These are phyloP conservation scores for Parazoanthus swiftii DNA, from an alignment of 92 coral and sea anemone species.

Conservation along the genomic window DNA sequence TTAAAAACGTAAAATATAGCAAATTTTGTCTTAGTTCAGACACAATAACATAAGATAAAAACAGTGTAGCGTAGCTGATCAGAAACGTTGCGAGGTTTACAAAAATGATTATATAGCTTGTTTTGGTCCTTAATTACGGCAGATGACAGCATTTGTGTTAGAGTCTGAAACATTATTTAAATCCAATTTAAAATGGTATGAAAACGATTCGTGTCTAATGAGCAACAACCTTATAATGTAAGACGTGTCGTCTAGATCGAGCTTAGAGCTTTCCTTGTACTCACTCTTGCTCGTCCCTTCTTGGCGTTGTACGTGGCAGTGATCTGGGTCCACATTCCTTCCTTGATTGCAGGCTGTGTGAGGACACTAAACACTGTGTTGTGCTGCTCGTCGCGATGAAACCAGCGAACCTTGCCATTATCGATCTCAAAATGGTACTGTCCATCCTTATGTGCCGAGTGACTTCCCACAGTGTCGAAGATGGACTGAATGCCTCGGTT, in stretches of 20 bases:
- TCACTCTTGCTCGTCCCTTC: conserved; percentile 85
- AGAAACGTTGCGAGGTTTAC: no score
- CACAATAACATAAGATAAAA: background rate
- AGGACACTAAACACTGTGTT: conserved; percentile 85
- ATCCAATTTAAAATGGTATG: no score
- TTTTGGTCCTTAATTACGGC: background rate
- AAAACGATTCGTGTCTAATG: background rate
- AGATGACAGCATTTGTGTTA: no score
- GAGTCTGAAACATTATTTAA: no score
- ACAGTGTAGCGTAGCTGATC: background rate
- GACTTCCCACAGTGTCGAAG: conserved; percentile 90
- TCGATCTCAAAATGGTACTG: conserved; percentile 95
- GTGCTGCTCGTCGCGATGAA: conserved; percentile 84
- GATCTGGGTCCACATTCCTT: conserved; percentile 81
- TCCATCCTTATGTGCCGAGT: conserved; percentile 77
- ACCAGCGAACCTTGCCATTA: conserved; percentile 96
- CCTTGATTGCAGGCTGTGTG: conserved; percentile 60
- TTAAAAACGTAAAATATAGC: background rate
- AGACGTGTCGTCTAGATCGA: background rate
- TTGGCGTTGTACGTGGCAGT: conserved; percentile 84
- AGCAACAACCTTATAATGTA: background rate
- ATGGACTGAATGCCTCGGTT: conserved; percentile 93
- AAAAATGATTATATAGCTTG: background rate
- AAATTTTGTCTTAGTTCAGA: background rate
- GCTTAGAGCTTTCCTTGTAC: background rate